A percentile compares a stretch with the other conserved stretches of the same genome.
phyloP scores from a whole-genome alignment of 2,113 vertebrate genomes.

The Caranx ignobilis region DNA sequence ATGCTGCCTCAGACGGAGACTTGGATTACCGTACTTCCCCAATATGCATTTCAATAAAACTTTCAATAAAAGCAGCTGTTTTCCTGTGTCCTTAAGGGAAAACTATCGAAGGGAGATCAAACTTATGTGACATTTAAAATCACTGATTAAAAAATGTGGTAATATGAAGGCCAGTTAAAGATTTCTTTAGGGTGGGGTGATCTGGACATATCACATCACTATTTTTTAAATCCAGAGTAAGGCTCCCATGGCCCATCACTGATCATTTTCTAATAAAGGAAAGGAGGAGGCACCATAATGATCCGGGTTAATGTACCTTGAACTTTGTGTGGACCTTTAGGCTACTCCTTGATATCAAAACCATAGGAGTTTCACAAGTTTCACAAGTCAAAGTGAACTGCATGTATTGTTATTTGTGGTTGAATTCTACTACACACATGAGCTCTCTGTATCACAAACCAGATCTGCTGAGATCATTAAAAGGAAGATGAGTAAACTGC shows the following conservation, averaged over 20 bases:
- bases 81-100: not conserved
- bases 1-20: not conserved
- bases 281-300: not conserved
- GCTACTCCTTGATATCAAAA: not conserved
- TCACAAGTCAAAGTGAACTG: not conserved
- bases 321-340: not conserved
- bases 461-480: not conserved
- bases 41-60: not conserved
- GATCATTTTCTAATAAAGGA: not conserved
- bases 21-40: not conserved
- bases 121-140: too few relatives aligned
- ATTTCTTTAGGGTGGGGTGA: not conserved
- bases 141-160: too few relatives aligned
- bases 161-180: too few relatives aligned
- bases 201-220: not conserved
- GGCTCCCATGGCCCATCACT: not conserved
- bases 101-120: too few relatives aligned
- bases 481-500: not conserved
- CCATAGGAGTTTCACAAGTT: not conserved
- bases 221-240: not conserved
- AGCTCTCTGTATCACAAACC: not conserved
- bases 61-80: not conserved
- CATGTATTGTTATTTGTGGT: not conserved
- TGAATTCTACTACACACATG: not conserved
- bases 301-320: not conserved